These are phyloP conservation scores for Stylophora pistillata DNA, from an alignment of 64 coral and sea anemone species.

Conservation along the genomic window DNA sequence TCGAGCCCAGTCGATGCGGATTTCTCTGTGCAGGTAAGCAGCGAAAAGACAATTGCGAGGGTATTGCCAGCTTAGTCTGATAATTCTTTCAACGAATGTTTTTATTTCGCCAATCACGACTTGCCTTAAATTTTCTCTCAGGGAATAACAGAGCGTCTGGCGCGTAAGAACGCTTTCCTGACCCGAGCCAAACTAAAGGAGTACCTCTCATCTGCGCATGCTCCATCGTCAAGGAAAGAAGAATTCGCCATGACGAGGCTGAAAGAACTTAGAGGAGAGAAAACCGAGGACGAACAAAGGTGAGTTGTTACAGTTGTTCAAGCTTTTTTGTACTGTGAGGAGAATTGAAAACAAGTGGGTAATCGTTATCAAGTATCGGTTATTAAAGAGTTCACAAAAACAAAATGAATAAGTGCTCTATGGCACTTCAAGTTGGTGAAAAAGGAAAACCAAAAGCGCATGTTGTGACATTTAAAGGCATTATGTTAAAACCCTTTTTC, in stretches of 20 bases:
- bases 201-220: slow-evolving; percentile 76
- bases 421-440: no score
- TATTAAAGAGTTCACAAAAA: no score
- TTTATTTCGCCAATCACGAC: background rate
- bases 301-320: background rate
- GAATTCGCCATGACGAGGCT: slow-evolving; percentile 73
- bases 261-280: slow-evolving; percentile 74
- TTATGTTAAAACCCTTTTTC: no score
- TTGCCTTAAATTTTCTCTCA: slow-evolving; percentile 7
- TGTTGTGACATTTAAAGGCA: no score
- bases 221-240: slow-evolving; percentile 70
- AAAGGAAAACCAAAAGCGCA: no score
- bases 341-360: background rate
- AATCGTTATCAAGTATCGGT: background rate
- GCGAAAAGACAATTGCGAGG: background rate
- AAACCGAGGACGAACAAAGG: slow-evolving; percentile 46
- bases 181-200: slow-evolving; percentile 86
- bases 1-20: slow-evolving; percentile 67
- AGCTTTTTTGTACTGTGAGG: background rate
- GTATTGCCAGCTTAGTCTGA: background rate
- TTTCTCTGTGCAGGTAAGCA: slow-evolving; percentile 83
- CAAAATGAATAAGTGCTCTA: no score
- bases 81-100: no score
- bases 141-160: slow-evolving; percentile 82
- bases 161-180: slow-evolving; percentile 87